Conservation (phyloP, 2,888 invertebrate species). For the Orthosia gracilis region DNA sequence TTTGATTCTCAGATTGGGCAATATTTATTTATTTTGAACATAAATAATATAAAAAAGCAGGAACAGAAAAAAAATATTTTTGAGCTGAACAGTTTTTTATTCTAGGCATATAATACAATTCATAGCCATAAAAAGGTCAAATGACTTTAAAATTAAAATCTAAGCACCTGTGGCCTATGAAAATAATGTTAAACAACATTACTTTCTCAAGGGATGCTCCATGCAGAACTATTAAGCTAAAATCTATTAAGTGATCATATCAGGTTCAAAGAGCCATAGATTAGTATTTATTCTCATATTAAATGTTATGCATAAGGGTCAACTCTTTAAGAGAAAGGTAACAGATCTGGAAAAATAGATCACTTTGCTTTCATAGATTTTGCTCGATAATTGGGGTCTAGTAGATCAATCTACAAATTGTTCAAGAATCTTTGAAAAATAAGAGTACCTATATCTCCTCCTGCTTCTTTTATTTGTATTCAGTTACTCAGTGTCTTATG, state of each 20-base stretch:
- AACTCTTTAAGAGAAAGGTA: background rate
- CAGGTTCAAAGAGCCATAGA: background rate
- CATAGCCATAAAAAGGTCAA: too few relatives aligned
- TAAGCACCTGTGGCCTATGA: too few relatives aligned
- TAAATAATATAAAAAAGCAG: background rate
- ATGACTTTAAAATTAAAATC: too few relatives aligned
- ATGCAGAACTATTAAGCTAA: too few relatives aligned
- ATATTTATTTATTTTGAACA: background rate
- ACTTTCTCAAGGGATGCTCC: too few relatives aligned
- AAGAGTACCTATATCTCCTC: background rate
- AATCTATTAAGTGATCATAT: background rate
- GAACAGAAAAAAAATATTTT: background rate
- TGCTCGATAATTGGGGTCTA: too few relatives aligned
- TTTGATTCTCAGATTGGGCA: background rate
- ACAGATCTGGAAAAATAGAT: too few relatives aligned
- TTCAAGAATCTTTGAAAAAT: background rate
- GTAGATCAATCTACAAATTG: background rate
- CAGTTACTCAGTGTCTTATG: too few relatives aligned
- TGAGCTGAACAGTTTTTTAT: background rate
- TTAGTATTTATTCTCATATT: background rate
- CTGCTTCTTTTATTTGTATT: background rate
- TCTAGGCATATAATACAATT: background rate
- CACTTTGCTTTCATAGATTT: too few relatives aligned
- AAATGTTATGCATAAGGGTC: background rate
- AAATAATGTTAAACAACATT: too few relatives aligned